These are phyloP conservation scores for Caenorhabditis tropicalis DNA, from an alignment of 1,140 invertebrate species.

Conservation along the genomic window DNA sequence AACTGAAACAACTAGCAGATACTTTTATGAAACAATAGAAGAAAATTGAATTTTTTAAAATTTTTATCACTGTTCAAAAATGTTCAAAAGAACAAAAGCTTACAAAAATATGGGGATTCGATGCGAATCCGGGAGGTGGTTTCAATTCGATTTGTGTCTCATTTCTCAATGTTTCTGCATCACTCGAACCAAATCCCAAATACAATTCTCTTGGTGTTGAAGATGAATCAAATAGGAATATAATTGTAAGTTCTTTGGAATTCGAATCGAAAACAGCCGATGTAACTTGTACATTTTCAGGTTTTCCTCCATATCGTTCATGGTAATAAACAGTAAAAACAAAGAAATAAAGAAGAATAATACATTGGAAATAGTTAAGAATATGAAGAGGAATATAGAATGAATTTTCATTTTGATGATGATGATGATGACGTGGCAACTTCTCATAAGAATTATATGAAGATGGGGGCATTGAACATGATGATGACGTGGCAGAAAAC, in stretches of 20 bases:
- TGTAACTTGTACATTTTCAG: constrained; percentile 7
- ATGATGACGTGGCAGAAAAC: constrained; percentile 35
- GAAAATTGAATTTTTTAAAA: background rate
- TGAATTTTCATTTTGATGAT: background rate
- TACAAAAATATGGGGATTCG: background rate
- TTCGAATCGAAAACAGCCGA: constrained; percentile 20
- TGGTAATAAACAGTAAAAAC: constrained; percentile 15
- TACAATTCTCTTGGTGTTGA: background rate
- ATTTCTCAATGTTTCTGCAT: background rate
- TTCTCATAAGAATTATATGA: background rate
- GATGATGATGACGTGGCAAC: background rate
- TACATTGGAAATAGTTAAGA: constrained; percentile 25
- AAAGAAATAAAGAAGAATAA: constrained; percentile 32
- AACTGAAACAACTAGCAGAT: too few relatives aligned
- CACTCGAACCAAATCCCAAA: background rate
- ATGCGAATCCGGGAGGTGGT: background rate
- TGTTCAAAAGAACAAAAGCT: too few relatives aligned
- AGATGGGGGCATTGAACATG: constrained; percentile 20
- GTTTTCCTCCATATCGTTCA: background rate
- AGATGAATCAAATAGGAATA: constrained; percentile 8
- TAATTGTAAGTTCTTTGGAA: background rate
- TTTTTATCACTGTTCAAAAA: too few relatives aligned
- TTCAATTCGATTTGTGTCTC: constrained; percentile 2
- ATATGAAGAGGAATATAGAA: constrained; percentile 15
- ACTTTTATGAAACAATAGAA: too few relatives aligned